Conservation (phyloP, 2,113 vertebrate species). For the Andinoacara biseriatus region DNA sequence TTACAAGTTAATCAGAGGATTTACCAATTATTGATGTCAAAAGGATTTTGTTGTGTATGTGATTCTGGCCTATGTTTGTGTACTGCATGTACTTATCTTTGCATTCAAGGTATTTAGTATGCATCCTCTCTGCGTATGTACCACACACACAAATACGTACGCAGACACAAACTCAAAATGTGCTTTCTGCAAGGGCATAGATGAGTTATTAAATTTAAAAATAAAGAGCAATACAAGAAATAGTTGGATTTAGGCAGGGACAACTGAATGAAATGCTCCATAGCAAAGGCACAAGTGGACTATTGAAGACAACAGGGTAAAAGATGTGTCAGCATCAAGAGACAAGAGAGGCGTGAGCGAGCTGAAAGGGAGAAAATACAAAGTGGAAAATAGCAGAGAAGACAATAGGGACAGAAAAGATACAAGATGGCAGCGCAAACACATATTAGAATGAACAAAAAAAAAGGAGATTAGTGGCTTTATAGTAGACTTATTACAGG, state of each 20-base stretch:
- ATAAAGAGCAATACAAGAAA: not conserved
- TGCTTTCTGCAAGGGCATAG: constrained; percentile 10
- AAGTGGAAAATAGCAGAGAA: constrained; percentile 14
- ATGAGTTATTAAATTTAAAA: constrained; percentile 11
- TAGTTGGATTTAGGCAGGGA: not conserved
- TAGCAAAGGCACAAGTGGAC: constrained; percentile 7
- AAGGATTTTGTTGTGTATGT: constrained; percentile 63
- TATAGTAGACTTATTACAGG: not conserved
- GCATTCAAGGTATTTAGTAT: constrained; percentile 38
- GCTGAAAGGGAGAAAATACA: constrained; percentile 19
- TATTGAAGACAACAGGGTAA: constrained; percentile 34
- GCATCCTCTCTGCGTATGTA: not conserved
- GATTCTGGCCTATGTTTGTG: constrained; percentile 39
- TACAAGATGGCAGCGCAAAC: not conserved
- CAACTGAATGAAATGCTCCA: not conserved
- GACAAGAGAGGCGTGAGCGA: constrained; percentile 2
- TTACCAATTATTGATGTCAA: constrained; percentile 80
- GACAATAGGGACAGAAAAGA: constrained; percentile 8
- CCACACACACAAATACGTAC: not conserved
- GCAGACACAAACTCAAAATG: constrained; percentile 1
- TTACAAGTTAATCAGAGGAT: constrained; percentile 79
- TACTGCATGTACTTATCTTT: constrained; percentile 36
- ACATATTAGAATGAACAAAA: not conserved
- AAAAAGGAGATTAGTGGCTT: not conserved
- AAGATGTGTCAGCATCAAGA: constrained; percentile 44